These are phyloP conservation scores for Cichladusa arquata DNA, from an alignment of 2,113 vertebrate genomes.

Conservation along the genomic window DNA sequence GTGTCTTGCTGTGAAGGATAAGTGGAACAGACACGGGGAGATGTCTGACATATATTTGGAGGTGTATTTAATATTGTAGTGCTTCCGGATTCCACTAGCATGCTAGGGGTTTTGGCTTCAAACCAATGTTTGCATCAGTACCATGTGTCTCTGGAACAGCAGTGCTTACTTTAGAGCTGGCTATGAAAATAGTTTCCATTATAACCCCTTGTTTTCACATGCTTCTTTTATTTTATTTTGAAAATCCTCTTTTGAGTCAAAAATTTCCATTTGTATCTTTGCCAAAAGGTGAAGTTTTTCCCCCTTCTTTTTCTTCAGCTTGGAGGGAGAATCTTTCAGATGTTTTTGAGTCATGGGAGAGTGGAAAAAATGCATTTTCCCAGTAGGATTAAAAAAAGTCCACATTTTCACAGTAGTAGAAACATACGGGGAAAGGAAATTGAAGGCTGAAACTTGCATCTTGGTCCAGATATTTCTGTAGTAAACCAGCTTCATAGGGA, in stretches of 20 bases:
- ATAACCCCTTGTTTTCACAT: constrained; percentile 55
- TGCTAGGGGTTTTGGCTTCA: constrained; percentile 43
- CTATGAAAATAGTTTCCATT: constrained; percentile 59
- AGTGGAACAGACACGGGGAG: constrained; percentile 10
- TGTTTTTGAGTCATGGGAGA: constrained; percentile 32
- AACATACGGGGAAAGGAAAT: background rate
- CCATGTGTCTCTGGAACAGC: constrained; percentile 50
- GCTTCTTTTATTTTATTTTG: constrained; percentile 46
- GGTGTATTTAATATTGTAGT: constrained; percentile 41
- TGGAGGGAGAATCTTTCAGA: constrained; percentile 19
- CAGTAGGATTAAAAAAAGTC: background rate
- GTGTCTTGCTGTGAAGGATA: background rate
- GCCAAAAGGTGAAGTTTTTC: constrained; percentile 30
- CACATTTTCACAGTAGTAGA: background rate
- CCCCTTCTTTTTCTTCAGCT: background rate
- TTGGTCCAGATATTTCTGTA: background rate
- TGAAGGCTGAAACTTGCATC: background rate
- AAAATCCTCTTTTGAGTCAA: constrained; percentile 43
- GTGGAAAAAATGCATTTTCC: constrained; percentile 40
- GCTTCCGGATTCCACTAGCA: constrained; percentile 44
- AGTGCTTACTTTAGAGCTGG: constrained; percentile 50
- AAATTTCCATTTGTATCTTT: constrained; percentile 48
- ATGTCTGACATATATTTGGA: constrained; percentile 51
- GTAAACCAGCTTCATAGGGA: background rate
- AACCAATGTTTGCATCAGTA: constrained; percentile 57